Base-by-base conservation (phyloP, 2,888 invertebrate genomes). In the Andrena camellia region DNA sequence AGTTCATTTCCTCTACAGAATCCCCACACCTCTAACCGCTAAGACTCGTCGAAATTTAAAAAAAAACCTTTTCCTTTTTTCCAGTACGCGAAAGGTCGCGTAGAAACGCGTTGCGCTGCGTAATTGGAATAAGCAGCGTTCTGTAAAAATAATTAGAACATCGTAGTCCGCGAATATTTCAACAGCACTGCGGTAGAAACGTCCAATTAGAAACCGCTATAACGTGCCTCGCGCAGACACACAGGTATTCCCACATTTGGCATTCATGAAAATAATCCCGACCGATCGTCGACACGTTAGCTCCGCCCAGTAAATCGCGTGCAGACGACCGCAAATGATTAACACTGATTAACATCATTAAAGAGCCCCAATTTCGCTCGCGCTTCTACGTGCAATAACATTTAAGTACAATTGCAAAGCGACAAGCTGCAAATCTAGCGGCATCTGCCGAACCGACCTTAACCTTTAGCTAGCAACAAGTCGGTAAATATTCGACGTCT, bases 81-180 rank as follows among this genome's bases (percentile, higher is more conserved):
- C 52, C 4, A 20, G 35, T 52, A 62, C 52, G 29, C 20, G 7
- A 31, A 33, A 33, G n/a, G 10, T 60, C 23, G 13, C 33, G 26
- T 20, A 31, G 26, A 70, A 42, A 29, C 6, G 20, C 48, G 26
- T 54, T 48, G 1, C 57, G 2, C 35, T 57, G 35, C 8, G 10
- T 57, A 69, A 77, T 77, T 77, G 63, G 35, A 35, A 35, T 64
- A 79, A 77, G 20, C 50, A 69, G 8, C 63, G 68, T 69, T 64
- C 50, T 63, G 68, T 69, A 79, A 69, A 79, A 79, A 77, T 68
- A 77, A 79, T 69, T 79, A 69, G 29, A 77, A 68, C 33, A 17
- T 33, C 6, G 60, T 13, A 50, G 8, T 17, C 17, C 6, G 8
- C 33, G 13, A 63, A 68, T 63, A 54, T 62, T 66, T 31, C 23